These are phyloP conservation scores for Cryptocephalus moraei DNA, from an alignment of 2,888 invertebrate genomes.

Conservation along the genomic window DNA sequence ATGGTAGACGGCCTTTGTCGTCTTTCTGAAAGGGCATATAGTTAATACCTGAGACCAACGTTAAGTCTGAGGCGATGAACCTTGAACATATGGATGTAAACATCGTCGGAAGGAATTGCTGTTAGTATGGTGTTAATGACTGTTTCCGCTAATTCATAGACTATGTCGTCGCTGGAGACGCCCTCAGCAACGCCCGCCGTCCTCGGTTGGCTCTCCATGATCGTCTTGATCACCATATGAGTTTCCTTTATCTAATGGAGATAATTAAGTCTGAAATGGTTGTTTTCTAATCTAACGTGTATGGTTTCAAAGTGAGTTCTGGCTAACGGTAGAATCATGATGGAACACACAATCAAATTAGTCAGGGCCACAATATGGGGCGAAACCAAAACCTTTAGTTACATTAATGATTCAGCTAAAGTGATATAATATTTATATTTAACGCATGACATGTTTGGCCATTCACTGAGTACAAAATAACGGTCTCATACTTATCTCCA, in stretches of 20 bases:
- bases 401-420: no score
- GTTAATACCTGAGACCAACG: neutral
- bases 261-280: no score
- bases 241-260: slow-evolving; percentile 64
- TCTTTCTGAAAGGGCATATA: slow-evolving; percentile 44
- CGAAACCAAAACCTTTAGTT: no score
- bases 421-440: no score
- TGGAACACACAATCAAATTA: no score
- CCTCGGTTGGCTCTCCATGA: slow-evolving; percentile 73
- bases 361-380: no score
- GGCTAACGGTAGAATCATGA: no score
- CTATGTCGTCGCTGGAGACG: slow-evolving; percentile 67
- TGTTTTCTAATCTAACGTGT: no score
- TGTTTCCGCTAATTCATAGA: slow-evolving; percentile 61
- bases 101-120: slow-evolving; percentile 53
- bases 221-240: slow-evolving; percentile 56
- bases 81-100: slow-evolving; percentile 51
- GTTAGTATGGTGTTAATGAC: slow-evolving; percentile 52
- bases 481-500: no score
- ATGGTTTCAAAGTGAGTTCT: no score
- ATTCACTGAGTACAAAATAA: no score
- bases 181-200: slow-evolving; percentile 47
- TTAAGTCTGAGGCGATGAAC: slow-evolving; percentile 27
- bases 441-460: no score
- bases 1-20: slow-evolving; percentile 59